These are phyloP conservation scores for Pseudomugil tenellus DNA, from an alignment of 2,797 vertebrate species.

Conservation along the genomic window DNA sequence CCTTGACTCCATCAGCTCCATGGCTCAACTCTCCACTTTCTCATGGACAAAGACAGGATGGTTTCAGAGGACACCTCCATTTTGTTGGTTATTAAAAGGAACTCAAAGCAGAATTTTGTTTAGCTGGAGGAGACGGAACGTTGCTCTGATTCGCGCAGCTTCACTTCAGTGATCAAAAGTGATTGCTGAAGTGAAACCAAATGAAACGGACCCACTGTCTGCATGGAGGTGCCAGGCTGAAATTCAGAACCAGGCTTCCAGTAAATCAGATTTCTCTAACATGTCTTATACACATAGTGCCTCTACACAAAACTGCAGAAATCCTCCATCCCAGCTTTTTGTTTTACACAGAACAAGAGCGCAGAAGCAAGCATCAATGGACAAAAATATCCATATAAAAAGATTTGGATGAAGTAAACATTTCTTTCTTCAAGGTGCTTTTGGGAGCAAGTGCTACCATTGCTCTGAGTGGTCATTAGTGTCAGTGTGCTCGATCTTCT, in stretches of 20 bases:
- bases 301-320: slow-evolving; percentile 47
- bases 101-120: slow-evolving; percentile 66
- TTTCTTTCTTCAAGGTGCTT: slow-evolving; percentile 71
- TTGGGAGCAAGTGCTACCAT: slow-evolving; percentile 29
- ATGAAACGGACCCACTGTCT: slow-evolving; percentile 72
- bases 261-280: slow-evolving; percentile 74
- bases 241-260: slow-evolving; percentile 75
- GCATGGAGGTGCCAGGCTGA: slow-evolving; percentile 72
- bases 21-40: slow-evolving; percentile 71
- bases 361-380: slow-evolving; percentile 40
- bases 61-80: slow-evolving; percentile 61
- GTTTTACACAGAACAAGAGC: slow-evolving; percentile 43
- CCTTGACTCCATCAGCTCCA: slow-evolving; percentile 73
- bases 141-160: slow-evolving; percentile 77
- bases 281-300: slow-evolving; percentile 54
- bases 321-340: slow-evolving; percentile 44
- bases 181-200: slow-evolving; percentile 71
- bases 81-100: slow-evolving; percentile 58
- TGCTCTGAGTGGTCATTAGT: slow-evolving; percentile 25
- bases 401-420: slow-evolving; percentile 66
- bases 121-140: slow-evolving; percentile 62
- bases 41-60: slow-evolving; percentile 68
- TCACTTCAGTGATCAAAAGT: slow-evolving; percentile 72
- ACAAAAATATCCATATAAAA: slow-evolving; percentile 43
- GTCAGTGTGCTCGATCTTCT: slow-evolving; percentile 10